Percentiles rank a stretch among this genome's conserved stretches.
These are phyloP conservation scores for Anarrhichthys ocellatus DNA, from an alignment of 2,113 vertebrate species.

Conservation along the genomic window DNA sequence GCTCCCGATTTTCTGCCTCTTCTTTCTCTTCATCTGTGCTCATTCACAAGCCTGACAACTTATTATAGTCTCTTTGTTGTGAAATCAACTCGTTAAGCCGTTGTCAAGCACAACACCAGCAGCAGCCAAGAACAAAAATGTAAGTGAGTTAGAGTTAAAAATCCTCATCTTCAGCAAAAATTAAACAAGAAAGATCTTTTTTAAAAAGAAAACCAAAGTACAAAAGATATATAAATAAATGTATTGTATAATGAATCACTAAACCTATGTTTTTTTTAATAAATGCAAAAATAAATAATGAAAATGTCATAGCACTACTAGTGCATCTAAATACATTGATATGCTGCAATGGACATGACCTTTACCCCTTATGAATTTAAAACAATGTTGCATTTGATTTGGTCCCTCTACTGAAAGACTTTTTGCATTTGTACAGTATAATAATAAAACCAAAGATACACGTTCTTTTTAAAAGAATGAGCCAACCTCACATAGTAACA, in stretches of 20 bases:
- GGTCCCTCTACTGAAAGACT: neutral
- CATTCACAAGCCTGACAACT: constrained; percentile 4
- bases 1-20: constrained; percentile 27
- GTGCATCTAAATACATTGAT: neutral
- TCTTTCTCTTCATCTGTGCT: neutral
- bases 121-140: neutral
- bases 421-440: constrained; percentile 2
- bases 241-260: no score
- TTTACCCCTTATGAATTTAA: neutral
- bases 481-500: neutral
- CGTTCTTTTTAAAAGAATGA: neutral
- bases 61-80: constrained; percentile 1
- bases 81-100: neutral
- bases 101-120: neutral
- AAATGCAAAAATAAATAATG: no score
- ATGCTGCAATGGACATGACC: neutral
- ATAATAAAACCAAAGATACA: neutral
- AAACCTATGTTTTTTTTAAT: no score
- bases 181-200: no score
- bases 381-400: neutral
- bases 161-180: neutral
- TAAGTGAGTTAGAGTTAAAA: neutral
- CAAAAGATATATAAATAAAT: no score
- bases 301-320: neutral
- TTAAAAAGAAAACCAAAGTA: no score